A percentile compares a stretch with the other conserved stretches of the same genome.
These are phyloP conservation scores for Motacilla tschutschensis DNA, from an alignment of 2,113 vertebrate genomes.

Conservation along the genomic window DNA sequence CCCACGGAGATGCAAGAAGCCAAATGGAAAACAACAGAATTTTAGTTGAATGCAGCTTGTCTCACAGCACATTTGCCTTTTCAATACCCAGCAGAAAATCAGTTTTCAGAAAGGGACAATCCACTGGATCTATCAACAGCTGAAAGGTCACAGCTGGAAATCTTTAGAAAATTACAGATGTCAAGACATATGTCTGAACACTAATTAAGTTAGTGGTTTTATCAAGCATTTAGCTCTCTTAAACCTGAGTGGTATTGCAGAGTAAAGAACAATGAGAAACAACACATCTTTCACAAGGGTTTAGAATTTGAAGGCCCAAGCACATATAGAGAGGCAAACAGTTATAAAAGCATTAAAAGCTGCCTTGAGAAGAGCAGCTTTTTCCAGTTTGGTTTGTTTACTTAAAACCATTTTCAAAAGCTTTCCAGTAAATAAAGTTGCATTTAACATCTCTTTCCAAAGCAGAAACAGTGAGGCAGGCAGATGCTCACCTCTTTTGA, in stretches of 20 bases:
- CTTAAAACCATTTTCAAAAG: constrained; percentile 30
- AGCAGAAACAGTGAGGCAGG: not conserved
- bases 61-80: not conserved
- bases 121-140: not conserved
- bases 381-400: constrained; percentile 13
- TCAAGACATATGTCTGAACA: not conserved
- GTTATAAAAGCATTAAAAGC: not conserved
- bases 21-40: not conserved
- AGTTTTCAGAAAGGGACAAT: not conserved
- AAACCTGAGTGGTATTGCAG: not conserved
- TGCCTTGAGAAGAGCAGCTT: not conserved
- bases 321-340: not conserved
- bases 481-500: constrained; percentile 35
- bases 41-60: not conserved
- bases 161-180: not conserved
- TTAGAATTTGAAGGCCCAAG: not conserved
- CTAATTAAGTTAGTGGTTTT: not conserved
- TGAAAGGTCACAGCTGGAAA: not conserved
- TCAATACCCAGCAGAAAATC: not conserved
- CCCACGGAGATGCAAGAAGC: not conserved
- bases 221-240: not conserved
- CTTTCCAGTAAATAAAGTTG: constrained; percentile 25
- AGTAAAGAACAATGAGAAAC: not conserved
- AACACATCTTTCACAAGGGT: not conserved
- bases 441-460: constrained; percentile 6